Base-by-base conservation (phyloP, 2,797 vertebrate species). In the Eurystomus glaucurus region DNA sequence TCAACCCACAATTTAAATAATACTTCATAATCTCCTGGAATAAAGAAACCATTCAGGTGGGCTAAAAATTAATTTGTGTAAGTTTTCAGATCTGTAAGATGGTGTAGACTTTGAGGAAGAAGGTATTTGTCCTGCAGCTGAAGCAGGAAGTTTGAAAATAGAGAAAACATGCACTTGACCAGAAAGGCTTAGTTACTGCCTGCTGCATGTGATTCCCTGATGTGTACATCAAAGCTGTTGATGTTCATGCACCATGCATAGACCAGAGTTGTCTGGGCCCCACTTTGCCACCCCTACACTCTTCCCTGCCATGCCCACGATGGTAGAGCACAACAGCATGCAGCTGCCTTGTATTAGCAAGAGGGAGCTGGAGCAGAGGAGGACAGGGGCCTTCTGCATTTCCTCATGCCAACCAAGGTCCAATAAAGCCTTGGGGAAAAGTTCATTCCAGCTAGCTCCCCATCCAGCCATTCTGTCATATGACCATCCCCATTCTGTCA, bases 171-270 rank as follows among this genome's bases (percentile, higher is more conserved):
- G 14, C 11, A 62, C 28, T 46, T 46, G n/a, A 31, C 10, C 26
- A 68, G 48, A n/a, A 51, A 60, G 37, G 46, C 15, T 80, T 64
- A 61, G 58, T 21, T 58, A 20, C 17, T 10, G 14, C 61, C 41
- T 68, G 33, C 19, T 2, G 6, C 41, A 6, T 9, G 41, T 11
- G 14, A 29, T n/a, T 75, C 58, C 57, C 43, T 50, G 45, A 6
- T 0, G 0, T 18, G 41, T 5, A 14, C 1, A 0, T 41, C 1
- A 1, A 71, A 84, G 14, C 31, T 55, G 31, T 17, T 0, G 1
- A 33, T 48, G 41, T 37, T 18, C 3, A 18, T 18, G 28, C 13
- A 6, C 45, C 16, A 1, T 1, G 2, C 22, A 2, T 12, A n/a
- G 41, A 20, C 11, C 0, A 0, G 33, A 31, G 55, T n/a, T 35